Base-by-base conservation (phyloP, 1,140 invertebrate species). In the Magallana angulata region DNA sequence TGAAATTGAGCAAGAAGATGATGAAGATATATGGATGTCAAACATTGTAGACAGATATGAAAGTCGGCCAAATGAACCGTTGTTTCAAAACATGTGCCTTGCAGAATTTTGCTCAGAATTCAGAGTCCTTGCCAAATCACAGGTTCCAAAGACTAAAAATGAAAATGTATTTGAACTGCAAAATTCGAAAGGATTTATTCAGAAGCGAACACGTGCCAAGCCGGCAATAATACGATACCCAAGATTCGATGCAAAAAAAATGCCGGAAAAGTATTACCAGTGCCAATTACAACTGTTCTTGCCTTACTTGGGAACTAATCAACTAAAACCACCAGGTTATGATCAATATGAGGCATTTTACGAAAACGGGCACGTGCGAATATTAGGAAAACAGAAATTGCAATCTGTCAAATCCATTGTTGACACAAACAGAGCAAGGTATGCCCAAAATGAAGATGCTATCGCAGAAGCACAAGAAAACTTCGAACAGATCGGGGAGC, bases 141-240 rank as follows among this genome's bases (percentile, higher is more conserved):
- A 82, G 56, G 81, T 82, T 7, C 81, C 81, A 12, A 82, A 82
- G 18, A 82, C 1, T 1, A 14, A n/a, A 18, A 84, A 86, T 6
- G 82, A 56, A 24, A 24, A 18, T 57, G 85, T 82, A 11, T 86
- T 85, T 56, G n/a, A 71, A 64, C 48, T 90, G 36, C 80, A 88
- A 58, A 86, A 88, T 81, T 58, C 86, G n/a, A 59, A 76, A 59
- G 89, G 89, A 16, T 90, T 36, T 36, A 90, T 90, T 64, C 58
- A 76, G 18, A 90, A 88, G 62, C 24, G 87, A 57, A 58, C n/a
- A 59, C 9, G 14, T 18, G 36, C 58, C 18, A 59, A 24, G 30
- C 30, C 14, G 24, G 83, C 64, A 48, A 60, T 82, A 3, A 87
- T 68, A 14, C 16, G 58, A 56, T 89, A 81, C 16, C 71, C 64